These are phyloP conservation scores for Agriopis aurantiaria DNA, from an alignment of 2,888 invertebrate species.

Conservation along the genomic window DNA sequence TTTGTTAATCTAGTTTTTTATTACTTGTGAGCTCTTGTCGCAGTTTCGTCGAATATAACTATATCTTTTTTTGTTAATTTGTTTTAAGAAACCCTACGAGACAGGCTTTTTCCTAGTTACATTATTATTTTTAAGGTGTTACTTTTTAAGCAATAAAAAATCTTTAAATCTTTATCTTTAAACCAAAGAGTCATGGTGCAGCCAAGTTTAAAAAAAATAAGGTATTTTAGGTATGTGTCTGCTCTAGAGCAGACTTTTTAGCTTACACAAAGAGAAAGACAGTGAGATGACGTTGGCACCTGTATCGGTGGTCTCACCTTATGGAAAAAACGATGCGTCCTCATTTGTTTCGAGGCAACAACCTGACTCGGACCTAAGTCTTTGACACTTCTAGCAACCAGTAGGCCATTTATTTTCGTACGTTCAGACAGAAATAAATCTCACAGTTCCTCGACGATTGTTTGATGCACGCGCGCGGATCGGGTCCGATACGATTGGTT, in stretches of 20 bases:
- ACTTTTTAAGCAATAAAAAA: no score
- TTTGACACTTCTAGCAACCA: slow-evolving; percentile 69
- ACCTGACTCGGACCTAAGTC: slow-evolving; percentile 64
- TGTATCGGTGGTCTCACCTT: slow-evolving; percentile 52
- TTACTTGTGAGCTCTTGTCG: no score
- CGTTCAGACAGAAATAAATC: slow-evolving; percentile 69
- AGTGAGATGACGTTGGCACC: slow-evolving; percentile 50
- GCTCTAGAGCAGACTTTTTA: background rate
- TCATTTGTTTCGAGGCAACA: slow-evolving; percentile 71
- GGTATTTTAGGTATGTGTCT: no score
- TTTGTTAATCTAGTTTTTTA: no score
- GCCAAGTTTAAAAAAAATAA: no score
- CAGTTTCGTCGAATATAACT: no score
- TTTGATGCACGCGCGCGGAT: slow-evolving; percentile 51
- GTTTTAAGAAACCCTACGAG: no score
- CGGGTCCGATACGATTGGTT: slow-evolving; percentile 32
- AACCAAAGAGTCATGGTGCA: no score
- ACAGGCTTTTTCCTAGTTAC: no score
- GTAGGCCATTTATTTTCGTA: slow-evolving; percentile 73
- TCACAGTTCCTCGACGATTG: slow-evolving; percentile 66
- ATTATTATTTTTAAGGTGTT: no score
- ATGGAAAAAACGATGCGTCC: slow-evolving; percentile 60
- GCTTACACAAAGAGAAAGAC: background rate
- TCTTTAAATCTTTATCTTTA: no score
- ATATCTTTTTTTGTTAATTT: no score